Evolutionary conservation across 2,113 vertebrate genomes (phyloP), one percentile per base, ranked within the genome.

Genomic region (Urocolius indicus): DNA sequence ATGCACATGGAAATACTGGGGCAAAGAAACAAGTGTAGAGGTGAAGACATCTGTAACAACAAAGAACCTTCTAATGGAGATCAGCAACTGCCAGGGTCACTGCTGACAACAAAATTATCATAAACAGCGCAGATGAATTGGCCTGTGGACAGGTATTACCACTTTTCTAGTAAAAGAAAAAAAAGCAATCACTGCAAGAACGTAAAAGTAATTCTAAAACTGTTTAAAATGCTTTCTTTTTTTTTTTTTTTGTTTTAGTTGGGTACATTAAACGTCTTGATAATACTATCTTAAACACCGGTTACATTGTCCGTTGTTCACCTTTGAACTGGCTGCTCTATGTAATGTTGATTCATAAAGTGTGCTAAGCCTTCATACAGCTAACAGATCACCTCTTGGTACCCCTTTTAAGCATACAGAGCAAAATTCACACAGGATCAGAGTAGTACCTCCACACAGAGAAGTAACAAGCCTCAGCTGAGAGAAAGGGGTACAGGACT

Each of bases 381-480:
- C 4, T 29, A 17, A 27, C 2, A 55, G 30, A 13, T 9, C 48
- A 45, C 6, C 29, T 13, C 32, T 14, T 32, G 48, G 65, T 22
- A 27, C 13, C 29, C n/a, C 23, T 57, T 57, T n/a, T 18, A 43
- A 58, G 34, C 21, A 26, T 5, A 4, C 8, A 80, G 9, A 26
- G 16, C 16, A 78, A 61, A 41, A 54, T 5, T 15, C 5, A 0
- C n/a, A 38, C 13, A 43, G 2, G n/a, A 13, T 12, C 69, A 1
- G 1, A 63, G 14, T 2, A 32, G 19, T 1, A 34, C 12, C 29
- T 12, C 20, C 77, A 0, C 41, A 51, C n/a, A 51, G 11, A 24
- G 46, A 43, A 62, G 38, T 18, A 43, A 9, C 11, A 32, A 66
- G 4, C 8, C n/a, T 13, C 2, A 2, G 2, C 2, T 58, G 36